Percentiles rank a stretch among this genome's conserved stretches.
These are phyloP conservation scores for Zophobas atratus DNA, from an alignment of 1,140 invertebrate species.

Conservation along the genomic window DNA sequence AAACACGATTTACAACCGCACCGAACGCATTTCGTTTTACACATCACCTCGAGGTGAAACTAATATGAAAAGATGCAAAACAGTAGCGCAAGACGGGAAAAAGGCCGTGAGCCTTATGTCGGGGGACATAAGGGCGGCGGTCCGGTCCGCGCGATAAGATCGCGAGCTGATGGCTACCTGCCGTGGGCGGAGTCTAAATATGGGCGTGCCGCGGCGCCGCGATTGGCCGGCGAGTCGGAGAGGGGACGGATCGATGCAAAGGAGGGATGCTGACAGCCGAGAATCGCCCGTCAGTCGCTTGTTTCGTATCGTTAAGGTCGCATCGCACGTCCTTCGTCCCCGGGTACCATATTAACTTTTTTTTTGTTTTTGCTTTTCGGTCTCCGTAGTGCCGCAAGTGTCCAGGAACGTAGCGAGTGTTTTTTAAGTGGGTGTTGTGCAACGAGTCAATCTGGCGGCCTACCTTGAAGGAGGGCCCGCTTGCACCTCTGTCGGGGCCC, in stretches of 20 bases:
- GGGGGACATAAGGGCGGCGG: constrained; percentile 55
- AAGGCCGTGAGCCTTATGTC: constrained; percentile 52
- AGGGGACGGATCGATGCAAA: constrained; percentile 39
- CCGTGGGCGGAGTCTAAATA: constrained; percentile 54
- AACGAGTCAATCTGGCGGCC: constrained; percentile 65
- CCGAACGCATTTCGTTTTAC: constrained; percentile 42
- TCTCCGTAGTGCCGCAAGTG: constrained; percentile 41
- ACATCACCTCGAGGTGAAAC: constrained; percentile 50
- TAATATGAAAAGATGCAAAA: constrained; percentile 54
- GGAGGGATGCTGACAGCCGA: constrained; percentile 38
- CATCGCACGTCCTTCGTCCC: constrained; percentile 14
- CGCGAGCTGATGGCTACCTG: constrained; percentile 66
- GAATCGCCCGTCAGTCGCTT: constrained; percentile 30
- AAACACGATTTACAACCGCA: constrained; percentile 42
- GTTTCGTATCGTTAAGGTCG: constrained; percentile 32
- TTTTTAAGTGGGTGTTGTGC: constrained; percentile 56
- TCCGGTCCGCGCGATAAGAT: constrained; percentile 60
- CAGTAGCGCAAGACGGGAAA: constrained; percentile 54
- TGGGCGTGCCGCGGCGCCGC: not conserved
- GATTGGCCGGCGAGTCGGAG: not conserved
- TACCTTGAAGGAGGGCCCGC: constrained; percentile 66
- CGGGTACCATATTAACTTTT: constrained; percentile 6
- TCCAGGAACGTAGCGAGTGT: constrained; percentile 21
- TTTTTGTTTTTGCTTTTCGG: constrained; percentile 19
- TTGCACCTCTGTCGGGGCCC: constrained; percentile 67